Base-by-base conservation (phyloP, 2,113 vertebrate genomes). In the Oncorhynchus kisutch region DNA sequence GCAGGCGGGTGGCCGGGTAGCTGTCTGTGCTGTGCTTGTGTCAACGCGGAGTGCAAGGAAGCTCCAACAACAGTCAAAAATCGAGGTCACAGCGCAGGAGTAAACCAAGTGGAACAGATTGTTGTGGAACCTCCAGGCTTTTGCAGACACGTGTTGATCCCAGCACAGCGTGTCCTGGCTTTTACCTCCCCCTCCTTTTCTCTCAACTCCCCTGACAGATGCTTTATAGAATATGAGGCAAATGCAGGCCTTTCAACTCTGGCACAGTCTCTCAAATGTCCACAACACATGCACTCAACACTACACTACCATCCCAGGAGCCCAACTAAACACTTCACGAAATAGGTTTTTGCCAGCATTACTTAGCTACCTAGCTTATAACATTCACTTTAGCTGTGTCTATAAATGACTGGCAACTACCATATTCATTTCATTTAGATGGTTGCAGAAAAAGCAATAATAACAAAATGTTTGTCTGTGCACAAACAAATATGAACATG, bases 51-150 rank as follows among this genome's bases (percentile, higher is more conserved):
- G 87, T 78, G 82, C 76, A 80, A 86, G 82, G 87, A 89, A 84
- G 87, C 87, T 90, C 85, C 83, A 84, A 86, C 87, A 86, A 85
- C 86, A 87, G 85, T 86, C 78, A 82, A 85, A 89, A 90, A 91
- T 88, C 88, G 86, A 91, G 91, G 92, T 94, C 92, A 92, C 78
- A 82, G 82, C 81, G 82, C 80, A 74, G 81, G 87, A 91, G 83
- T 79, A 89, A 91, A 88, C 86, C 90, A 85, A 90, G 82, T 91
- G 88, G 91, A 92, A 91, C 89, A 92, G 89, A 93, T 92, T 88
- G 88, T 90, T 84, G 84, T 80, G 85, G 88, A 93, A 90, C 86
- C 88, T 91, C 84, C 85, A 84, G 90, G 90, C 86, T 91, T 91
- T 84, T 54, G 74, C 78, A 78, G 88, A 90, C 91, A 92, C 86